phyloP scores from a whole-genome alignment of 2,113 vertebrate species.

The Tetraodon nigroviridis region DNA sequence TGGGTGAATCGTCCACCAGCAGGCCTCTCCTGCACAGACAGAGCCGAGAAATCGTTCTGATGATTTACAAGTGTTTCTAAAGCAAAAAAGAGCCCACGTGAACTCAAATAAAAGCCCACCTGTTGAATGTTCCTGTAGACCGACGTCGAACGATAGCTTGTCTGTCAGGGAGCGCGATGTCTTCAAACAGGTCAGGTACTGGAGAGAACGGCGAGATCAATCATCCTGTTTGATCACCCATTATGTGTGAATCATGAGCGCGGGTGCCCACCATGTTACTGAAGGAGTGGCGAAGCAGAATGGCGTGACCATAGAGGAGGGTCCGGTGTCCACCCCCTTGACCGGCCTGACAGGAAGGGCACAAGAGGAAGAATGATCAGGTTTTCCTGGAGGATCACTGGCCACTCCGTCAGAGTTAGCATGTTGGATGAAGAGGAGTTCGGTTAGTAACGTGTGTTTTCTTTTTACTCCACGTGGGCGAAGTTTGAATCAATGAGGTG shows the following conservation, averaged over 20 bases:
- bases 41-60: neutral
- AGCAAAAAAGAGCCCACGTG: neutral
- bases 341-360: slow-evolving; percentile 75
- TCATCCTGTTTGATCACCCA: no score
- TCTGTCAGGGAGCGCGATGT: slow-evolving; percentile 94
- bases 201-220: slow-evolving; percentile 35
- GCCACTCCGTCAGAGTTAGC: no score
- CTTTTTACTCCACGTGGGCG: slow-evolving; percentile 9
- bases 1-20: slow-evolving; percentile 98
- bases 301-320: slow-evolving; percentile 92
- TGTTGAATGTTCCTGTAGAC: slow-evolving; percentile 86
- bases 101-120: slow-evolving; percentile 65
- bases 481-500: neutral
- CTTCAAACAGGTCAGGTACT: slow-evolving; percentile 96
- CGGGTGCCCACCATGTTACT: slow-evolving; percentile 86
- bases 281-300: slow-evolving; percentile 92
- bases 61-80: slow-evolving; percentile 4
- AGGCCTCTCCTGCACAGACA: slow-evolving; percentile 82
- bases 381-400: no score
- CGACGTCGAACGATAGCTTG: slow-evolving; percentile 97
- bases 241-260: no score
- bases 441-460: neutral
- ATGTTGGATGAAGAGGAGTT: neutral
- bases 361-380: slow-evolving; percentile 2
- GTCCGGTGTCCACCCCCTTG: slow-evolving; percentile 93